Conservation (phyloP, 2,113 vertebrate species). For the Psettodes erumei region DNA sequence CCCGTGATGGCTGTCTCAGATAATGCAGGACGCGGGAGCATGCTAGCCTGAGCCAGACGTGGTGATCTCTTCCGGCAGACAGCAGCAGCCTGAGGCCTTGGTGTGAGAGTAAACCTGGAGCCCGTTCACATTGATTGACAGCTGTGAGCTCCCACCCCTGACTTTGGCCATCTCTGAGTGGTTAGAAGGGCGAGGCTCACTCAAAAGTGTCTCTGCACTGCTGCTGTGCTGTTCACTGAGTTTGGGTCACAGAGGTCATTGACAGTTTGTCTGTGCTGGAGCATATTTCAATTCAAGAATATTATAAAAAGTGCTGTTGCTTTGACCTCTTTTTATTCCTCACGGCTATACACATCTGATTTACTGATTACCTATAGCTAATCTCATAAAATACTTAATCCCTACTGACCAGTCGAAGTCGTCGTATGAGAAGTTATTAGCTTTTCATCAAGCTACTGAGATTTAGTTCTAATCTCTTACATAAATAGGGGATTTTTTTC, state of each 20-base stretch:
- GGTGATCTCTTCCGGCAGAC: background rate
- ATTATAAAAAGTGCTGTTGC: background rate
- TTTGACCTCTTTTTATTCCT: background rate
- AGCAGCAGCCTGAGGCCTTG: too few species aligned
- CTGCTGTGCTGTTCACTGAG: too few species aligned
- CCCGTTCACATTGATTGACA: too few species aligned
- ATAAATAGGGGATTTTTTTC: conserved; percentile 33
- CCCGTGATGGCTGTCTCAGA: background rate
- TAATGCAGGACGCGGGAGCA: background rate
- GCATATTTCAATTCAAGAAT: background rate
- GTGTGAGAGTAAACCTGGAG: background rate
- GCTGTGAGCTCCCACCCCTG: too few species aligned
- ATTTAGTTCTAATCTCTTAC: conserved; percentile 45
- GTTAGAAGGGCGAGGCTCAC: background rate
- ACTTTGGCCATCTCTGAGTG: background rate
- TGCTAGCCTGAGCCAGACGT: background rate
- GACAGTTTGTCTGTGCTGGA: background rate
- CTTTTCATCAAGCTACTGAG: conserved; percentile 32
- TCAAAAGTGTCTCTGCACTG: background rate
- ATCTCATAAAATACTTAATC: conserved; percentile 68
- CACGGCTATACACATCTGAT: conserved; percentile 43
- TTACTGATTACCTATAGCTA: conserved; percentile 56
- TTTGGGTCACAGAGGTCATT: background rate
- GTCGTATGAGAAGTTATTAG: conserved; percentile 38
- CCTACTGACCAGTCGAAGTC: conserved; percentile 35